Conservation (phyloP, 2,113 vertebrate genomes). For the Ageneiosus marmoratus region DNA sequence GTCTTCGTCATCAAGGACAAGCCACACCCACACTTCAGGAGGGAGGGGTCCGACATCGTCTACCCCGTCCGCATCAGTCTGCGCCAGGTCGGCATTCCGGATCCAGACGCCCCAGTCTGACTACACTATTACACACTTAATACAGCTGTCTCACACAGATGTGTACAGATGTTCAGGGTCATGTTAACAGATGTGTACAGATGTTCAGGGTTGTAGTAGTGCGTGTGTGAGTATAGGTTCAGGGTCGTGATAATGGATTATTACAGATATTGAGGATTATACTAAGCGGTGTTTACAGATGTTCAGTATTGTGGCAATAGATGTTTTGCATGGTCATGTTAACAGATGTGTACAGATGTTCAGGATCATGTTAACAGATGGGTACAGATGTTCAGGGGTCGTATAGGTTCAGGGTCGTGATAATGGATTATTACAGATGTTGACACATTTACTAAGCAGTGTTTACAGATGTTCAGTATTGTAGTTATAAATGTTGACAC, state of each 20-base stretch:
- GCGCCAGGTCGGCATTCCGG: constrained; percentile 83
- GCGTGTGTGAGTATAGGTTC: not conserved
- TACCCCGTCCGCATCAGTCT: constrained; percentile 91
- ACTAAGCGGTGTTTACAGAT: not conserved
- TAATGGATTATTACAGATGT: not conserved
- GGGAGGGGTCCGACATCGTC: constrained; percentile 94
- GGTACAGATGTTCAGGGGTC: not conserved
- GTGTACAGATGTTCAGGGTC: not conserved
- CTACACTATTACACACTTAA: not conserved
- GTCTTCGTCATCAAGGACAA: constrained; percentile 99
- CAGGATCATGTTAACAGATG: not conserved
- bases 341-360: constrained; percentile 16
- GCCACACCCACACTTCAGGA: constrained; percentile 90
- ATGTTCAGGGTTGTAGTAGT: not conserved
- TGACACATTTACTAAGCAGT: too few relatives aligned
- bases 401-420: too few relatives aligned
- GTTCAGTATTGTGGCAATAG: not conserved
- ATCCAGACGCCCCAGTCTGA: not conserved
- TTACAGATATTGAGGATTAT: not conserved
- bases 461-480: not conserved
- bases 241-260: not conserved
- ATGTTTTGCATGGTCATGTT: not conserved
- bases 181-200: not conserved
- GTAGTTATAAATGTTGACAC: not conserved
- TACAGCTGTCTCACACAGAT: not conserved